A percentile compares a stretch with the other conserved stretches of the same genome.
Conservation (phyloP, 1,140 invertebrate species). For the Micrasema minimum region DNA sequence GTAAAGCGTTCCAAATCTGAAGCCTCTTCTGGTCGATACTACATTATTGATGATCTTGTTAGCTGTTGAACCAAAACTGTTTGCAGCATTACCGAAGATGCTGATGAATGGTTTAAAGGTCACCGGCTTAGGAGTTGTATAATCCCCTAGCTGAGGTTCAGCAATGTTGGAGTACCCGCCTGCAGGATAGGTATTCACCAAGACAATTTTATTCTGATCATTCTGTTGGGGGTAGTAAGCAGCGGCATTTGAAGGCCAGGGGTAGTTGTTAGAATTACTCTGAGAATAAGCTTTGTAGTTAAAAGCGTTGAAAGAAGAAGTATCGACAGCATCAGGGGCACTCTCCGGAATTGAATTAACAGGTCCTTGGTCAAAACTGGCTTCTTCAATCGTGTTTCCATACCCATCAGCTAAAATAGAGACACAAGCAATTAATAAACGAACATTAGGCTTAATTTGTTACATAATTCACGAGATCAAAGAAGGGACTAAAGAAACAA, state of each 20-base stretch:
- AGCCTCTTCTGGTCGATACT: constrained; percentile 47
- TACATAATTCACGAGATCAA: too few relatives aligned
- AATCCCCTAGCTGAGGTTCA: constrained; percentile 11
- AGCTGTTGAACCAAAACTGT: constrained; percentile 39
- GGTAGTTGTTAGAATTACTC: constrained; percentile 21
- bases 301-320: constrained; percentile 49
- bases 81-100: constrained; percentile 38
- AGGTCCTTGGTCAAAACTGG: constrained; percentile 42
- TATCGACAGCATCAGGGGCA: constrained; percentile 48
- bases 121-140: constrained; percentile 41
- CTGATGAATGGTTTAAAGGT: constrained; percentile 49
- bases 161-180: background rate
- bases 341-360: constrained; percentile 48
- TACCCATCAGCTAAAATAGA: constrained; percentile 43
- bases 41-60: constrained; percentile 49
- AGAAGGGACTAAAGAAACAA: too few relatives aligned
- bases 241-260: constrained; percentile 25
- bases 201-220: constrained; percentile 28
- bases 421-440: background rate
- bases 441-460: too few relatives aligned
- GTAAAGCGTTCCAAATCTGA: constrained; percentile 50
- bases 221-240: constrained; percentile 19
- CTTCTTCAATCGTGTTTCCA: constrained; percentile 49
- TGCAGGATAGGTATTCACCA: constrained; percentile 41
- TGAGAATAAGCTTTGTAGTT: constrained; percentile 49